These are phyloP conservation scores for Apodemus agrarius DNA, from an alignment of 2,797 vertebrate genomes.

Conservation along the genomic window DNA sequence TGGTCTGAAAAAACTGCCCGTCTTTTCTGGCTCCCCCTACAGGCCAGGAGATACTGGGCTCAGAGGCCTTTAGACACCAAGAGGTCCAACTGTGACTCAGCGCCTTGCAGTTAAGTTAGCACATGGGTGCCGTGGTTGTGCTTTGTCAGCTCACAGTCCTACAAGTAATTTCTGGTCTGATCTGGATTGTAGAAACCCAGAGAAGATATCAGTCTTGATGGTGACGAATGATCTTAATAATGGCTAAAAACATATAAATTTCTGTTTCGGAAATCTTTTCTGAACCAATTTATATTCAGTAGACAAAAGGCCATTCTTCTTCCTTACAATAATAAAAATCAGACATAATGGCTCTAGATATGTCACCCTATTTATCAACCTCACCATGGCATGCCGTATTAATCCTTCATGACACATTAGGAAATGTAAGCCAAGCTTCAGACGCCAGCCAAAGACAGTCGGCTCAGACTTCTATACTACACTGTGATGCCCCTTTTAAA, in stretches of 20 bases:
- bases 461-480: background rate
- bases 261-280: background rate
- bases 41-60: background rate
- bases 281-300: constrained; percentile 35
- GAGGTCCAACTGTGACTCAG: background rate
- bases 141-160: background rate
- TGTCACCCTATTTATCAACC: background rate
- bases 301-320: constrained; percentile 48
- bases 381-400: background rate
- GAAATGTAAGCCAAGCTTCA: background rate
- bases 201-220: background rate
- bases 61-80: background rate
- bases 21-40: background rate
- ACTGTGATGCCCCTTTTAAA: background rate
- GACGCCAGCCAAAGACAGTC: background rate
- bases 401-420: background rate
- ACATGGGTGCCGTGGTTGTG: background rate
- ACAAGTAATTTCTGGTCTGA: constrained; percentile 33
- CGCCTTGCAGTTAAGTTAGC: background rate
- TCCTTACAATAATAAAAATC: constrained; percentile 44
- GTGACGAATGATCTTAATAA: background rate
- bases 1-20: background rate
- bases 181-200: background rate
- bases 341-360: background rate
- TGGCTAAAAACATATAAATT: background rate